Percentiles rank a stretch among this genome's conserved stretches.
phyloP scores from a whole-genome alignment of 2,888 invertebrate genomes.

The Patella ulyssiponensis region DNA sequence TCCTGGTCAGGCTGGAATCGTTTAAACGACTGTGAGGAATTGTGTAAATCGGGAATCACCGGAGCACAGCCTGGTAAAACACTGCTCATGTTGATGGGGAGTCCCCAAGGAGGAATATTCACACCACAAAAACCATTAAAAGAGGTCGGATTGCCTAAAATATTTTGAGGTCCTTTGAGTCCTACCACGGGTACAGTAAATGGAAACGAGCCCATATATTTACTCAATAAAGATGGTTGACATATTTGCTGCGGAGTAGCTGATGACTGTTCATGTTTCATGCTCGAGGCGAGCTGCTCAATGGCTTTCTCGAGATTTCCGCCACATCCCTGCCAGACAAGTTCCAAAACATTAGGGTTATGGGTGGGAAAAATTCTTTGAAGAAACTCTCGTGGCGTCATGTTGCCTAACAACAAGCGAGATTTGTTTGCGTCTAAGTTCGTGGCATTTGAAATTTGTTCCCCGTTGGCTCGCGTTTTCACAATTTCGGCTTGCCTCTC shows the following conservation, averaged over 20 bases:
- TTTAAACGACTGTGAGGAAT: constrained; percentile 14
- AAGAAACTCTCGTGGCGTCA: constrained; percentile 52
- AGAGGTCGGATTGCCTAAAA: constrained; percentile 14
- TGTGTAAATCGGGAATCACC: neutral
- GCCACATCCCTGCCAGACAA: constrained; percentile 63
- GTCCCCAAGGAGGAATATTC: constrained; percentile 25
- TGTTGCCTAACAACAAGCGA: constrained; percentile 31
- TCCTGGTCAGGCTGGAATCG: constrained; percentile 6
- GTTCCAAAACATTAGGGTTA: constrained; percentile 58
- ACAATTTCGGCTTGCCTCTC: constrained; percentile 57
- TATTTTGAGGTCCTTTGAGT: constrained; percentile 17
- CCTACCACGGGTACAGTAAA: constrained; percentile 24
- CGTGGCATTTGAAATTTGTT: constrained; percentile 7
- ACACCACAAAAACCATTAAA: constrained; percentile 18
- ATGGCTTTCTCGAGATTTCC: constrained; percentile 56
- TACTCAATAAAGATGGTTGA: constrained; percentile 24
- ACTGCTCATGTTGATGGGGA: constrained; percentile 22
- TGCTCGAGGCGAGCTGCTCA: constrained; percentile 52
- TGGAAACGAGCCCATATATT: constrained; percentile 16
- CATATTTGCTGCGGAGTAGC: constrained; percentile 14
- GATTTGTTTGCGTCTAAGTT: constrained; percentile 19
- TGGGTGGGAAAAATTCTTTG: constrained; percentile 57
- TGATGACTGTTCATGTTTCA: constrained; percentile 20
- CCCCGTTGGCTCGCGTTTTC: constrained; percentile 26
- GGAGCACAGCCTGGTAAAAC: constrained; percentile 19